Base-by-base conservation (phyloP, 1,140 invertebrate species). In the Teleopsis dalmanni region DNA sequence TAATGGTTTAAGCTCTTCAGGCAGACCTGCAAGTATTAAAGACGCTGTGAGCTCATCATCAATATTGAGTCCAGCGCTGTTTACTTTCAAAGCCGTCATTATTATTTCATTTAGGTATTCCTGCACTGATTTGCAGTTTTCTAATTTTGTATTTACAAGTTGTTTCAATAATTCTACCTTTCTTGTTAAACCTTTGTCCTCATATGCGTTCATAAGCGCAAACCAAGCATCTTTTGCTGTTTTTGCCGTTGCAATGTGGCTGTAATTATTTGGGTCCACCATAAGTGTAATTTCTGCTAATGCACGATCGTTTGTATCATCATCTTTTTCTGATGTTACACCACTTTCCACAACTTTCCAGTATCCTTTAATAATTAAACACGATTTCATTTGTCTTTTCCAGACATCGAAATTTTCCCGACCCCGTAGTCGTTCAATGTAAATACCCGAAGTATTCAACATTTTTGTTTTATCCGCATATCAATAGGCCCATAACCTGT, bases 81-180 rank as follows among this genome's bases (percentile, higher is more conserved):
- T 31, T 25, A 50, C 29, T 31, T 46, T 56, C 38, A 48, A 27
- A 16, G 49, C 31, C 25, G 43, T 46, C 42, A 51, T 45, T 25
- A 41, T 16, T 35, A 51, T 33, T 10, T 6, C n/a, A 43, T 46
- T 51, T 21, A 46, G 22, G 27, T 51, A 41, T 3, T 51, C 16
- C 38, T 31, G 25, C 27, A 51, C 21, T 11, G 27, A 25, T n/a
- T 46, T 33, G 18, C 36, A 51, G 23, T 51, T 44, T 13, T 26
- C 21, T 33, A 51, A 27, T 33, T 51, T 51, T 18, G 35, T 14
- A 21, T 51, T 27, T n/a, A 51, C 50, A 26, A 51, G 21, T 22
- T 51, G 50, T 31, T 51, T 51, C 21, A 51, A 38, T 11, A 51
- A 22, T 21, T 42, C 44, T 10, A 51, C 50, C 34, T 51, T 47